These are phyloP conservation scores for Sebastes reedi DNA, from an alignment of 2,797 vertebrate genomes.

Conservation along the genomic window DNA sequence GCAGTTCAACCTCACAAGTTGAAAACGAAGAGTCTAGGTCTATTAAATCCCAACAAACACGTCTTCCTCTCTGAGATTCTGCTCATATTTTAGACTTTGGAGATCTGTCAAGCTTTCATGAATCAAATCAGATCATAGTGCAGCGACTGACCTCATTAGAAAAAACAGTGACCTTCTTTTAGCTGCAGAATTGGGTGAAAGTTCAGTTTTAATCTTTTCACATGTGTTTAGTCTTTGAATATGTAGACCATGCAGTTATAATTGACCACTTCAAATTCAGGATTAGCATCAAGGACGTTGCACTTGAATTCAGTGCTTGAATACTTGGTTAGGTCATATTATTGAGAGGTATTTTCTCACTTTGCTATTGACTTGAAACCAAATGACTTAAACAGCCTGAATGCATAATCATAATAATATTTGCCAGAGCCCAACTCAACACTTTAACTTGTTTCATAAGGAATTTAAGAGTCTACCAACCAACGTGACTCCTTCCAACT, in stretches of 20 bases:
- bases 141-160: constrained; percentile 23
- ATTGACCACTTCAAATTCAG: constrained; percentile 12
- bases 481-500: not conserved
- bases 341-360: not conserved
- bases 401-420: not conserved
- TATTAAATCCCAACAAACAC: not conserved
- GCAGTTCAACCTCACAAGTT: not conserved
- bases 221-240: constrained; percentile 1
- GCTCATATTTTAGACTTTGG: not conserved
- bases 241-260: constrained; percentile 16
- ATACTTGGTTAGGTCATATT: not conserved
- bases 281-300: constrained; percentile 11
- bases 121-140: constrained; percentile 9
- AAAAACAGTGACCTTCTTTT: constrained; percentile 22
- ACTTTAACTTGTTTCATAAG: not conserved
- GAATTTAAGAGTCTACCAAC: not conserved
- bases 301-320: not conserved
- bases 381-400: not conserved
- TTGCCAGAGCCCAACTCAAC: not conserved
- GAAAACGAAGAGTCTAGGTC: not conserved
- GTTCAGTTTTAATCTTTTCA: constrained; percentile 31
- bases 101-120: not conserved
- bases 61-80: not conserved
- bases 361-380: not conserved
- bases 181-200: not conserved